Conservation (phyloP, 2,797 vertebrate genomes). For the Cuniculus paca region DNA sequence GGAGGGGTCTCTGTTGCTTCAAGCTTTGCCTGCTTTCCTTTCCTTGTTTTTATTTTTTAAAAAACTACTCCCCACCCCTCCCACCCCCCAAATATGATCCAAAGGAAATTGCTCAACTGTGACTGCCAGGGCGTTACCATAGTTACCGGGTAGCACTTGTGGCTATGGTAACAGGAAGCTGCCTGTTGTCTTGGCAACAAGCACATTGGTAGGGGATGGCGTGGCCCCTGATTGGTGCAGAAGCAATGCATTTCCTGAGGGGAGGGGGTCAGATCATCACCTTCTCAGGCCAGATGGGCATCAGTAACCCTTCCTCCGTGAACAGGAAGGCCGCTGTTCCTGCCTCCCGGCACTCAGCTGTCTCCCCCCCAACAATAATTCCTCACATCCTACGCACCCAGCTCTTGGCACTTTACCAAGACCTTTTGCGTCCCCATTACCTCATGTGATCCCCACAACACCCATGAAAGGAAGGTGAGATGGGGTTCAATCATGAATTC, state of each 20-base stretch:
- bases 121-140: constrained; percentile 87
- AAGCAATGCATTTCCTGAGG: constrained; percentile 81
- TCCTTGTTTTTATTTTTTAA: constrained; percentile 21
- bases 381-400: constrained; percentile 79
- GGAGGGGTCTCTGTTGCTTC: constrained; percentile 34
- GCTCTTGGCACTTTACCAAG: constrained; percentile 83
- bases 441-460: constrained; percentile 84
- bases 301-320: constrained; percentile 80
- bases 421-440: constrained; percentile 81
- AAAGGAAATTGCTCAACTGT: constrained; percentile 87
- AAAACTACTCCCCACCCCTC: constrained; percentile 50
- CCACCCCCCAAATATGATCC: constrained; percentile 80
- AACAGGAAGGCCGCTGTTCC: constrained; percentile 72
- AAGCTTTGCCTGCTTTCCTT: constrained; percentile 64
- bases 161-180: constrained; percentile 88
- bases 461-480: constrained; percentile 84
- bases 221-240: constrained; percentile 84
- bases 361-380: constrained; percentile 80
- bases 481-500: constrained; percentile 82
- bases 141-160: constrained; percentile 88
- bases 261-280: constrained; percentile 80
- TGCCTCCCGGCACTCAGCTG: constrained; percentile 78
- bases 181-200: constrained; percentile 87
- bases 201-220: constrained; percentile 87
- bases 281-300: constrained; percentile 84